Conservation (phyloP, 2,888 invertebrate genomes). For the Melanophora roralis region DNA sequence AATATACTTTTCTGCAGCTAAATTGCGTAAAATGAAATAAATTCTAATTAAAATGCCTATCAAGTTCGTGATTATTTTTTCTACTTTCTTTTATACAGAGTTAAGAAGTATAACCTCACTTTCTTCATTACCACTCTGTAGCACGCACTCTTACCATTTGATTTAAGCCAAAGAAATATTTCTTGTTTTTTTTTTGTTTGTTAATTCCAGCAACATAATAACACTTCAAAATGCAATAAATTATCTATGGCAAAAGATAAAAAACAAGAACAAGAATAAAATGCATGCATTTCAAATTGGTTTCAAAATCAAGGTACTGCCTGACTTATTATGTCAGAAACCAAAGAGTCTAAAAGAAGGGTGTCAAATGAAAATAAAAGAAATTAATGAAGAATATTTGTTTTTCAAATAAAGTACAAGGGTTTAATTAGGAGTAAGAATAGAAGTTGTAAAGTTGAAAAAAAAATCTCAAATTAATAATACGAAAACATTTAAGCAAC, state of each 20-base stretch:
- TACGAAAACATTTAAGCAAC: no score
- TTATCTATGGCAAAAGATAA: slow-evolving; percentile 61
- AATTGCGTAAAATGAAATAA: slow-evolving; percentile 61
- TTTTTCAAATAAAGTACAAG: no score
- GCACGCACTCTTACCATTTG: background rate
- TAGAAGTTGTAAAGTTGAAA: no score
- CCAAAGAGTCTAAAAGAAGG: background rate
- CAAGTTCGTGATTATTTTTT: slow-evolving; percentile 45
- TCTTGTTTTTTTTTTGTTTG: slow-evolving; percentile 22
- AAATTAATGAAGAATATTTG: no score
- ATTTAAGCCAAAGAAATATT: slow-evolving; percentile 36
- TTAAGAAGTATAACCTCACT: background rate
- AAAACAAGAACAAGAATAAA: slow-evolving; percentile 29
- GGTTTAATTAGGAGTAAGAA: no score
- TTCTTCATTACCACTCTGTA: background rate
- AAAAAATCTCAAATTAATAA: no score
- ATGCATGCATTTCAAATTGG: slow-evolving; percentile 52
- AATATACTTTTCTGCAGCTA: slow-evolving; percentile 49
- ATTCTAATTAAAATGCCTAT: slow-evolving; percentile 63
- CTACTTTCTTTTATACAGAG: background rate
- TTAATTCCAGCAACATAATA: slow-evolving; percentile 48
- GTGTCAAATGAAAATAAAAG: background rate
- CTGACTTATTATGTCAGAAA: background rate
- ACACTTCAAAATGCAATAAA: slow-evolving; percentile 63
- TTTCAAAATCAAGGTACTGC: slow-evolving; percentile 5